A percentile compares a stretch with the other conserved stretches of the same genome.
phyloP scores from a whole-genome alignment of 2,888 invertebrate species.

The Cheilosia impressa region DNA sequence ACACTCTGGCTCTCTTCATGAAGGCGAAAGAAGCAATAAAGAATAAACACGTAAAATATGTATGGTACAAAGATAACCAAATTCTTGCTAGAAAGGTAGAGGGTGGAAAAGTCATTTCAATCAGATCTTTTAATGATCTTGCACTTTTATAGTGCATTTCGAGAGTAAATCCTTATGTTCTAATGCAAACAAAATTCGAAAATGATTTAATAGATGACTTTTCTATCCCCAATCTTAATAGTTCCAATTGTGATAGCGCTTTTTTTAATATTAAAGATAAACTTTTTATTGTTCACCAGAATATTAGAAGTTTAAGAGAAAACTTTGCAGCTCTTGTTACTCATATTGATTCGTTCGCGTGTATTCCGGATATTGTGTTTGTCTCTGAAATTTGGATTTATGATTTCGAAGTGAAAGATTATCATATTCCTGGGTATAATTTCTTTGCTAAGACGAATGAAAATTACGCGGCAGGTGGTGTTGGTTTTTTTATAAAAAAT shows the following conservation, averaged over 20 bases:
- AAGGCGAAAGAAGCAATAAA: slow-evolving; percentile 30
- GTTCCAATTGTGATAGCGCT: neutral
- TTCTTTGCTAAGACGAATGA: slow-evolving; percentile 26
- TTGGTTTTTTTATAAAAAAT: slow-evolving; percentile 32
- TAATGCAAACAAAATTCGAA: slow-evolving; percentile 2
- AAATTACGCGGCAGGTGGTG: slow-evolving; percentile 29
- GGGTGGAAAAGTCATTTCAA: slow-evolving; percentile 37
- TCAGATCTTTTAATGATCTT: slow-evolving; percentile 55
- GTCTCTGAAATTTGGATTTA: neutral
- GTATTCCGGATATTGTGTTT: no score
- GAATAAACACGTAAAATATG: slow-evolving; percentile 21
- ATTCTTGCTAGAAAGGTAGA: slow-evolving; percentile 42
- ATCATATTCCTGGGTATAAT: slow-evolving; percentile 12
- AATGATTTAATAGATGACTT: slow-evolving; percentile 25
- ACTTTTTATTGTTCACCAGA: no score
- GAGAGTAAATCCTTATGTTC: neutral
- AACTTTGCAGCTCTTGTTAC: slow-evolving; percentile 1
- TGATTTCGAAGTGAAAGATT: neutral
- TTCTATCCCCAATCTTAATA: neutral
- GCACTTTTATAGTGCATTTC: slow-evolving; percentile 24
- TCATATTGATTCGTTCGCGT: no score
- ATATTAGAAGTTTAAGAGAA: no score
- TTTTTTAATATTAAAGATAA: no score
- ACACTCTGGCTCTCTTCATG: slow-evolving; percentile 36
- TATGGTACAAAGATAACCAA: slow-evolving; percentile 50